These are phyloP conservation scores for Ephestia elutella DNA, from an alignment of 1,140 invertebrate species.

Conservation along the genomic window DNA sequence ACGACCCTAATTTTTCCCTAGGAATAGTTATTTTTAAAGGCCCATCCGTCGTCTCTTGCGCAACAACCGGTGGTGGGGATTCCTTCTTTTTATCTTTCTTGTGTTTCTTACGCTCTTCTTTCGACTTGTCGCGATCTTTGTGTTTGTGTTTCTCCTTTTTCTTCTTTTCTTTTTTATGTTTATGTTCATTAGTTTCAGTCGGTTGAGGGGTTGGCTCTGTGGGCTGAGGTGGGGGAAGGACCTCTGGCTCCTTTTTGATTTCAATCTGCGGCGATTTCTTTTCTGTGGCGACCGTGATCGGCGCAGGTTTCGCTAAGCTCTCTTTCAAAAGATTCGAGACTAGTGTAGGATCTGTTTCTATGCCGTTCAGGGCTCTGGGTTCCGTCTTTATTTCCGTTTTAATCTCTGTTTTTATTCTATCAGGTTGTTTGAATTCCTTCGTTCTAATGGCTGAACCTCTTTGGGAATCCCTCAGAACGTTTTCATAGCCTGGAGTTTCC, in stretches of 20 bases:
- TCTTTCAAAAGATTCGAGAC: conserved; percentile 71
- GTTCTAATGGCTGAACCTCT: conserved; percentile 38
- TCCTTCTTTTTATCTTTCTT: conserved; percentile 63
- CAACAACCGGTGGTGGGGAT: conserved; percentile 28
- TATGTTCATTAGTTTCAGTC: conserved; percentile 42
- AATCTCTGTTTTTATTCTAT: conserved; percentile 36
- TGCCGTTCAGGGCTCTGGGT: conserved; percentile 46
- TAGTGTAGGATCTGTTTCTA: conserved; percentile 67
- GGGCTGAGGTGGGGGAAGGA: conserved; percentile 20
- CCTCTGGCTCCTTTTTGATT: conserved; percentile 43
- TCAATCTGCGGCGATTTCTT: conserved; percentile 42
- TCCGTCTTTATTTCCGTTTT: background rate
- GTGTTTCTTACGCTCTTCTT: conserved; percentile 68
- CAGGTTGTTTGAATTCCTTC: conserved; percentile 19
- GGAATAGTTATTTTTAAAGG: conserved; percentile 64
- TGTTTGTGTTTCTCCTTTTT: conserved; percentile 74
- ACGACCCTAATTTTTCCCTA: conserved; percentile 50
- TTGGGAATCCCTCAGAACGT: conserved; percentile 54
- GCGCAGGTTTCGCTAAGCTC: conserved; percentile 58
- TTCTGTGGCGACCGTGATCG: conserved; percentile 54
- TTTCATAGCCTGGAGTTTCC: conserved; percentile 62
- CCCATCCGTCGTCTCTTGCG: conserved; percentile 27
- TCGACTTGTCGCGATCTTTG: conserved; percentile 67
- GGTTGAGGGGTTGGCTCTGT: conserved; percentile 21
- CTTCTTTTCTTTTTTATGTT: conserved; percentile 70